Base-by-base conservation (phyloP, 2,888 invertebrate genomes). In the Helleia helle region DNA sequence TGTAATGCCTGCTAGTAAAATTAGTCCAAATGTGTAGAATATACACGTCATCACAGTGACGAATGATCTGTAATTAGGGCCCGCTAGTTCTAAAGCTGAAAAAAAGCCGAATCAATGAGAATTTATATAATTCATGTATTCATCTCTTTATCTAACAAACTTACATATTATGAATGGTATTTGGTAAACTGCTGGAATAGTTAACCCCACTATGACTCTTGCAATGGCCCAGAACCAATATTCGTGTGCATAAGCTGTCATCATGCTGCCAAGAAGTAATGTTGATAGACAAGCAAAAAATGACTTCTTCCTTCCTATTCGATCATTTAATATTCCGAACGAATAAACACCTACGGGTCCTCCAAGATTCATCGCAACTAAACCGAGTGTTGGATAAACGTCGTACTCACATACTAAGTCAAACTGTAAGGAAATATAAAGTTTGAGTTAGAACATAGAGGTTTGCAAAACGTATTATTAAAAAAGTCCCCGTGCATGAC, bases 141-240 rank as follows among this genome's bases (percentile, higher is more conserved):
- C 15, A 11, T 12, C 15, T 12, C 3, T 27, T 14, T 18, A 18
- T 18, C 3, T 22, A 5, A 17, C 9, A 6, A 22, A 87, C 91
- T 89, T 80, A 96, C 96, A 94, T 60, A 97, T 95, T 44, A 96
- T 96, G 66, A 96, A 96, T 0, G 97, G 96, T 71, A 96, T 96
- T 79, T 96, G 95, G 71, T 96, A 96, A 27, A 96, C 91, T 1
- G 96, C 96, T 2, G 96, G 96, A 58, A 96, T 93, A 0, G 96
- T 95, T 4, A 95, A 75, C 2, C 97, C 97, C n/a, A 96, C 95
- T 36, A 95, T 85, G 11, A 91, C 84, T 48, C 96, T 87, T 56
- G 93, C 93, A 2, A 88, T 77, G 1, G 93, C 90, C 94, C 96
- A 96, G 49, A 89, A 88, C 91, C 93, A 93, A 66, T 93, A 95